Conservation (phyloP, 2,113 vertebrate genomes). For the Myotis lucifugus region DNA sequence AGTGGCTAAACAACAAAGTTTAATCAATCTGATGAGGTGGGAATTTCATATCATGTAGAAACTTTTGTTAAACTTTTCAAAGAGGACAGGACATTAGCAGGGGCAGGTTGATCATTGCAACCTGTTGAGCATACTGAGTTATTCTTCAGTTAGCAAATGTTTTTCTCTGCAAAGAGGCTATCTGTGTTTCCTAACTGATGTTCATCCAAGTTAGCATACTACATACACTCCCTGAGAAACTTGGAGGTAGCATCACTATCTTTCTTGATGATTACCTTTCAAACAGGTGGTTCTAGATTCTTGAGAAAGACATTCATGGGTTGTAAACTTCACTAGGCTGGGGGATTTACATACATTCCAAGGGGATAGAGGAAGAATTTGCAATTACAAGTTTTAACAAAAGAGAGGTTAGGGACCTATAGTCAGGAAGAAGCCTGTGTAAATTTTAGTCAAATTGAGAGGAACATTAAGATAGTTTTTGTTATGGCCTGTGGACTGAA, state of each 20-base stretch:
- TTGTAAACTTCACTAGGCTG: neutral
- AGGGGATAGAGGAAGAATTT: neutral
- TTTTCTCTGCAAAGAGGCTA: neutral
- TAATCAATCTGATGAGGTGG: neutral
- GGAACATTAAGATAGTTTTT: neutral
- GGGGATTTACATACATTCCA: neutral
- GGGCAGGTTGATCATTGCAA: neutral
- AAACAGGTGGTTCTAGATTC: neutral
- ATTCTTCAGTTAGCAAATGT: neutral
- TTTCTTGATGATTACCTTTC: neutral
- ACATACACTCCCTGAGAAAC: neutral
- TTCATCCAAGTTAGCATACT: neutral
- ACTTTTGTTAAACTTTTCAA: neutral
- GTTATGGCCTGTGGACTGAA: too few relatives aligned
- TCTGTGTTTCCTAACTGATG: neutral
- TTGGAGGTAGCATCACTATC: neutral
- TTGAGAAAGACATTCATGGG: neutral
- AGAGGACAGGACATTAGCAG: neutral
- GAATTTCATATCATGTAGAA: neutral
- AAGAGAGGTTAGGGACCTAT: neutral
- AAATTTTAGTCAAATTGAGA: neutral
- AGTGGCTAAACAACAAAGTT: neutral
- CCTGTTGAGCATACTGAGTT: neutral
- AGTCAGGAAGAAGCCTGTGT: neutral
- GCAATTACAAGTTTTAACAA: neutral